phyloP scores from a whole-genome alignment of 2,888 invertebrate genomes.

The Sipha maydis region DNA sequence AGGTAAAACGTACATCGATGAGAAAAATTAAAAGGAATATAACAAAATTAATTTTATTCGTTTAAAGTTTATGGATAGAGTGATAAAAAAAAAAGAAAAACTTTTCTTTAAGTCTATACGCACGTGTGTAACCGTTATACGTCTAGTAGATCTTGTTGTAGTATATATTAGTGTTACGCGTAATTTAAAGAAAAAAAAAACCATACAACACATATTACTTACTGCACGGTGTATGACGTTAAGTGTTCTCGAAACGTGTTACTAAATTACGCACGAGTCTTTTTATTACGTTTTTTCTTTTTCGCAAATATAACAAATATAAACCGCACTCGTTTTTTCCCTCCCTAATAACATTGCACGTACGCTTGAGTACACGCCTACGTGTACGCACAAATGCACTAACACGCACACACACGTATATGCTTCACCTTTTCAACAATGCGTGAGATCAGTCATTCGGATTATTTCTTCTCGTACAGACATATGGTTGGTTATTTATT shows the following conservation, averaged over 20 bases:
- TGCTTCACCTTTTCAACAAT: not conserved
- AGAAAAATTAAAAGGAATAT: not conserved
- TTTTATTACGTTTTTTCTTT: conserved; percentile 8
- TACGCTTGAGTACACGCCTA: not conserved
- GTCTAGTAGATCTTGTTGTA: conserved; percentile 29
- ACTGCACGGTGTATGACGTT: not conserved
- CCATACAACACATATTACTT: not conserved
- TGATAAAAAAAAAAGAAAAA: not conserved
- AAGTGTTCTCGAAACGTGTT: conserved; percentile 40
- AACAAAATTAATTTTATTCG: not conserved
- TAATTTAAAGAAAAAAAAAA: conserved; percentile 11
- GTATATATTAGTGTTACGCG: not conserved
- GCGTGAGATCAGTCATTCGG: conserved; percentile 1
- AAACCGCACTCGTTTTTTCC: not conserved
- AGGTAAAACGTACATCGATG: not conserved
- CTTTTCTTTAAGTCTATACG: conserved; percentile 3
- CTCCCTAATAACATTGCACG: not conserved
- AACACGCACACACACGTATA: not conserved
- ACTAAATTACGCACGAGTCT: conserved; percentile 21
- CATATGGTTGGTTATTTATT: not conserved
- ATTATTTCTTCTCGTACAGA: not conserved
- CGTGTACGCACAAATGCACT: too few relatives aligned
- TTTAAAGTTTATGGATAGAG: conserved; percentile 13
- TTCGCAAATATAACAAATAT: not conserved
- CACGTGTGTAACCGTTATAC: not conserved